phyloP scores from a whole-genome alignment of 2,888 invertebrate species.

The Cephonodes hylas region DNA sequence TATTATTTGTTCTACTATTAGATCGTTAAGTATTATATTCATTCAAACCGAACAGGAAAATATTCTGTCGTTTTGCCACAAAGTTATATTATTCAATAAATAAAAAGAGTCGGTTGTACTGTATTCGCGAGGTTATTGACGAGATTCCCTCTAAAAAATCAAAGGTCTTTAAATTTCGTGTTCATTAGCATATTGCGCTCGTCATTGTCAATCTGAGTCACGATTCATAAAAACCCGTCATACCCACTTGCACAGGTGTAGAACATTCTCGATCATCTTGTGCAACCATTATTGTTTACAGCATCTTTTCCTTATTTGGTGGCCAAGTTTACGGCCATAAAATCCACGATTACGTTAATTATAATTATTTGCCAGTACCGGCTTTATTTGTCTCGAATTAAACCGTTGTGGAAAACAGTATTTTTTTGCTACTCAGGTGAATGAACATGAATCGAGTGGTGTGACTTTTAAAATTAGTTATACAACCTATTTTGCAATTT shows the following conservation, averaged over 20 bases:
- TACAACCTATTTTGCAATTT: not conserved
- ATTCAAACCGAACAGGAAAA: not conserved
- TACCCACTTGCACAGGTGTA: conserved; percentile 18
- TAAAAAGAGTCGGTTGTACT: not conserved
- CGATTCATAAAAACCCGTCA: conserved; percentile 27
- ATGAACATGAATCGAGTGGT: not conserved
- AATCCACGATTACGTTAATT: not conserved
- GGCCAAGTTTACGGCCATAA: conserved; percentile 5
- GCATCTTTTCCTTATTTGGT: conserved; percentile 19
- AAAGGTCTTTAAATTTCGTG: conserved; percentile 33
- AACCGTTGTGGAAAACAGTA: not conserved
- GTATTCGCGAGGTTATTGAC: not conserved
- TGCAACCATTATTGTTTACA: conserved; percentile 20
- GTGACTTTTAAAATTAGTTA: not conserved
- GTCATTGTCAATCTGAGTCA: conserved; percentile 49
- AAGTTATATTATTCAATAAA: not conserved
- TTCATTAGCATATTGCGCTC: conserved; percentile 46
- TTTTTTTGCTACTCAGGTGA: not conserved
- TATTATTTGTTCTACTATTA: not conserved
- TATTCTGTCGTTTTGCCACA: not conserved
- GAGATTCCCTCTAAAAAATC: conserved; percentile 19
- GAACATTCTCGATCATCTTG: conserved; percentile 31
- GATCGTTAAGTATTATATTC: not conserved
- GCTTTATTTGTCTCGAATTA: not conserved
- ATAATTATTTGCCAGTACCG: not conserved